These are phyloP conservation scores for Lampropteryx suffumata DNA, from an alignment of 2,888 invertebrate species.

Conservation along the genomic window DNA sequence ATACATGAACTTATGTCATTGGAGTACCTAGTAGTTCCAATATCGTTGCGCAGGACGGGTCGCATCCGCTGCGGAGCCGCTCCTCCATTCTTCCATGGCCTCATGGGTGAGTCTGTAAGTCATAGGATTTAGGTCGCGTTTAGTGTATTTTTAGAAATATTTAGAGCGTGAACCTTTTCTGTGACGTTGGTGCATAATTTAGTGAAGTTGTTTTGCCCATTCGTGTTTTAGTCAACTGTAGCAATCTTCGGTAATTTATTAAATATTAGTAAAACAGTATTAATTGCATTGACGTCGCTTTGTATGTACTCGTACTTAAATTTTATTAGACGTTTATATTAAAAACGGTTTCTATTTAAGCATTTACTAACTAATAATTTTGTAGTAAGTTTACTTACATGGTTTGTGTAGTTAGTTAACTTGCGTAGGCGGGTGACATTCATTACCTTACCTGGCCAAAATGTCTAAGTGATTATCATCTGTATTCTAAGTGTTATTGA, in stretches of 20 bases:
- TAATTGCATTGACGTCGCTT: too few relatives aligned
- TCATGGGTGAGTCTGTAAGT: constrained; percentile 62
- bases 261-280: neutral
- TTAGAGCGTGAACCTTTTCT: constrained; percentile 32
- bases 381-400: too few relatives aligned
- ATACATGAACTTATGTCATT: constrained; percentile 49
- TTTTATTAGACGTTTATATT: too few relatives aligned
- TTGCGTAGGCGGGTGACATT: too few relatives aligned
- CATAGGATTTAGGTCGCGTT: constrained; percentile 38
- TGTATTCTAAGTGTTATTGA: too few relatives aligned
- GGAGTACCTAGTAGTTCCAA: constrained; percentile 47
- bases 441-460: too few relatives aligned
- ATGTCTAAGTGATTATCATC: too few relatives aligned
- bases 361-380: too few relatives aligned
- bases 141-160: constrained; percentile 37
- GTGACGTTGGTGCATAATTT: neutral
- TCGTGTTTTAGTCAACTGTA: neutral
- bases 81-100: constrained; percentile 61
- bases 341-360: too few relatives aligned
- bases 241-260: too few relatives aligned
- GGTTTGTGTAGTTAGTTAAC: too few relatives aligned
- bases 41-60: constrained; percentile 46
- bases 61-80: constrained; percentile 52
- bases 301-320: too few relatives aligned
- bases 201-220: neutral